A percentile compares a stretch with the other conserved stretches of the same genome.
Evolutionary conservation across 1,140 invertebrate genomes (phyloP).

Genomic region (Pseudomyrmex pallidus): DNA sequence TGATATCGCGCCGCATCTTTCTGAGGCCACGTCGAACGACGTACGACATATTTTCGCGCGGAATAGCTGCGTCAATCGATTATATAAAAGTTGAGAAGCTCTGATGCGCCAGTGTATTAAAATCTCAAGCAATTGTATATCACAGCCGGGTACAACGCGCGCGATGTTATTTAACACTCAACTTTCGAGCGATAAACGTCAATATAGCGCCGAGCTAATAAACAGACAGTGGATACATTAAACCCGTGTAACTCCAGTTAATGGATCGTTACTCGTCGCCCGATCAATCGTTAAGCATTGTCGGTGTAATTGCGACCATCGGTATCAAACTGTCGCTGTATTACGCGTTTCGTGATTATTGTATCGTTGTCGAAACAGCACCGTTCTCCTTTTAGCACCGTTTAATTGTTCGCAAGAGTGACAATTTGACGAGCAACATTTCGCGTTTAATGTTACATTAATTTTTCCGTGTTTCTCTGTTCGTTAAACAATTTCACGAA

Average conservation of each 20-base stretch:
- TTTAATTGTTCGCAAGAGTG: constrained; percentile 31
- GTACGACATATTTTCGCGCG: background rate
- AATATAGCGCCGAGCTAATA: constrained; percentile 55
- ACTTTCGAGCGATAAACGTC: constrained; percentile 49
- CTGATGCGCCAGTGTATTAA: background rate
- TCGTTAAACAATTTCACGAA: background rate
- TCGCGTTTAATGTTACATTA: background rate
- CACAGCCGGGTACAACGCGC: background rate
- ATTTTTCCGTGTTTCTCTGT: background rate
- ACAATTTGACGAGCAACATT: constrained; percentile 13
- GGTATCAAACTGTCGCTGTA: constrained; percentile 56
- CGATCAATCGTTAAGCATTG: constrained; percentile 69
- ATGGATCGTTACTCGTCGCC: constrained; percentile 65
- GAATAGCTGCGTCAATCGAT: background rate
- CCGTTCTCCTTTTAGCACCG: constrained; percentile 28
- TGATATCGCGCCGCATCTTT: constrained; percentile 48
- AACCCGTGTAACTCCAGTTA: constrained; percentile 70
- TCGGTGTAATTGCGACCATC: constrained; percentile 63
- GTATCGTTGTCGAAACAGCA: constrained; percentile 45
- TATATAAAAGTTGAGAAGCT: background rate
- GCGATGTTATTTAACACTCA: constrained; percentile 21
- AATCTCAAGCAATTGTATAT: background rate
- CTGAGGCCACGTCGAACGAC: background rate
- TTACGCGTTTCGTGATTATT: constrained; percentile 42
- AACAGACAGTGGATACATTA: constrained; percentile 68